phyloP scores from a whole-genome alignment of 2,113 vertebrate genomes.

The Epinephelus cyanopodus region DNA sequence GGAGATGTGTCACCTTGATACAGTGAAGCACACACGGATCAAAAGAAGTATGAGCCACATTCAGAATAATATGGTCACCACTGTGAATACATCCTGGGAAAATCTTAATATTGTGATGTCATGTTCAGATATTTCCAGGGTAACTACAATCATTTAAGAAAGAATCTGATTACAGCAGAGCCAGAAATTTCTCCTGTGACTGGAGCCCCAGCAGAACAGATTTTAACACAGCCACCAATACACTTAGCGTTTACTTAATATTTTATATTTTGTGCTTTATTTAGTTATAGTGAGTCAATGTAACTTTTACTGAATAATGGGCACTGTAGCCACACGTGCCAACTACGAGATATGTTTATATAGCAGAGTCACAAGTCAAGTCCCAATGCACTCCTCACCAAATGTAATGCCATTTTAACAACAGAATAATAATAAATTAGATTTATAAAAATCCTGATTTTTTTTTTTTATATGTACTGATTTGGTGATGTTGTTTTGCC shows the following conservation, averaged over 20 bases:
- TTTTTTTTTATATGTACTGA: too few relatives aligned
- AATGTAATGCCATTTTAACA: too few relatives aligned
- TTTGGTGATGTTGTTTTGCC: too few relatives aligned
- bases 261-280: background rate
- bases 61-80: background rate
- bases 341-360: background rate
- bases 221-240: background rate
- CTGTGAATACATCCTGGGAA: background rate
- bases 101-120: background rate
- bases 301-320: background rate
- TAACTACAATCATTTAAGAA: background rate
- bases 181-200: background rate
- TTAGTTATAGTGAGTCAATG: background rate
- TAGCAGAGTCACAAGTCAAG: too few relatives aligned
- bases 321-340: background rate
- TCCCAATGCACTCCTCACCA: too few relatives aligned
- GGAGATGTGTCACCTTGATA: background rate
- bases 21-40: background rate
- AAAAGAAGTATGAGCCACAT: background rate
- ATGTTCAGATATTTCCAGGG: background rate
- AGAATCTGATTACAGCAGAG: background rate
- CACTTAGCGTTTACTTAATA: background rate
- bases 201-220: background rate
- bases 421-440: too few relatives aligned
- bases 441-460: too few relatives aligned